phyloP scores from a whole-genome alignment of 2,113 vertebrate species.

The Sprattus sprattus region DNA sequence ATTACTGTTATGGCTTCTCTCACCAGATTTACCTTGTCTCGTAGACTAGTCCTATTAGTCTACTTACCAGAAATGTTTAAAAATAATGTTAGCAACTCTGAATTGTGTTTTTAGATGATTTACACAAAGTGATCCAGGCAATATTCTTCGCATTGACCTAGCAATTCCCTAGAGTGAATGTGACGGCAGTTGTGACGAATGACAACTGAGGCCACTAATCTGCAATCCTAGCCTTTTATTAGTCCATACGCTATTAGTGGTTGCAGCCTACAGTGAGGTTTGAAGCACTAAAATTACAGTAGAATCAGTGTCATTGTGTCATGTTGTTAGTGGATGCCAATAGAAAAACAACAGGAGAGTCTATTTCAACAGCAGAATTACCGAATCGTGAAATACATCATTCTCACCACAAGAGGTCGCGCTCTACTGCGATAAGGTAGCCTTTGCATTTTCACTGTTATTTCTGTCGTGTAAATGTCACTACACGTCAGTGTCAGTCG shows the following conservation, averaged over 20 bases:
- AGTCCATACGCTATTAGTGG: background rate
- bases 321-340: background rate
- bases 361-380: background rate
- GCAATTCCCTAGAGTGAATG: background rate
- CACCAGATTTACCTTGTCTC: too few relatives aligned
- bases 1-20: too few relatives aligned
- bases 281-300: background rate
- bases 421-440: background rate
- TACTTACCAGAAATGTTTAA: too few relatives aligned
- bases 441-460: background rate
- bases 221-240: background rate
- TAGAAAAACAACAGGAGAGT: background rate
- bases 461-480: background rate
- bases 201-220: background rate
- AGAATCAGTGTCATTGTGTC: background rate
- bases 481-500: background rate
- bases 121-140: too few relatives aligned
- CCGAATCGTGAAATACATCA: background rate
- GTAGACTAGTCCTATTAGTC: too few relatives aligned
- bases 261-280: background rate
- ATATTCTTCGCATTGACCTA: background rate
- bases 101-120: too few relatives aligned
- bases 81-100: too few relatives aligned
- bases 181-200: background rate
- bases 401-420: background rate